Evolutionary conservation across 2,888 invertebrate genomes (phyloP).

Genomic region (Chamaedrilus cognettii): DNA sequence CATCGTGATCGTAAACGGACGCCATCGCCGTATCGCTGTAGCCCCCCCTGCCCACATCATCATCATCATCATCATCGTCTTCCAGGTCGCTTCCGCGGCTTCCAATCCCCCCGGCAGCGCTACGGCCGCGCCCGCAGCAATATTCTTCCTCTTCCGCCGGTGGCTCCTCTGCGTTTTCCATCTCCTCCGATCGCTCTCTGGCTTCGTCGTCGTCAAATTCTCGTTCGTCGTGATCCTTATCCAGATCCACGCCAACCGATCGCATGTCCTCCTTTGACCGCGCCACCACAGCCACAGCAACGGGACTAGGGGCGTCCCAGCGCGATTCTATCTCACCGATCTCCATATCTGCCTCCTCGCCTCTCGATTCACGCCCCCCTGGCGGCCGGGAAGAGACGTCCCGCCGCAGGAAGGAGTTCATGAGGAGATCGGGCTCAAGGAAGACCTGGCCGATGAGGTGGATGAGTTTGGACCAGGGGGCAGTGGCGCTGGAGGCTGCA

Average conservation of each 20-base stretch:
- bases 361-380: too few relatives aligned
- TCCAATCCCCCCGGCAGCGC: not conserved
- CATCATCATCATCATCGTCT: too few relatives aligned
- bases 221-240: slow-evolving; percentile 88
- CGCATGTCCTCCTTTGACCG: slow-evolving; percentile 71
- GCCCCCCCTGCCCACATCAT: not conserved
- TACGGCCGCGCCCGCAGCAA: too few relatives aligned
- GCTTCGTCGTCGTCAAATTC: slow-evolving; percentile 47
- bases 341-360: slow-evolving; percentile 20
- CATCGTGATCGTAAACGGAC: not conserved
- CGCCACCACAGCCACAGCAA: slow-evolving; percentile 11
- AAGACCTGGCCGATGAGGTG: slow-evolving; percentile 79
- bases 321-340: slow-evolving; percentile 70
- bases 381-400: slow-evolving; percentile 42
- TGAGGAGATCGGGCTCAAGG: slow-evolving; percentile 69
- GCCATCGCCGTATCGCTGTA: not conserved
- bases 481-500: slow-evolving; percentile 62
- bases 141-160: not conserved
- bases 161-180: not conserved
- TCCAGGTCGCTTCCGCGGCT: not conserved
- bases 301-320: slow-evolving; percentile 71
- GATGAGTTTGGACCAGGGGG: slow-evolving; percentile 73
- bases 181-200: slow-evolving; percentile 6
- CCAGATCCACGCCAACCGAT: slow-evolving; percentile 75
- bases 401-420: slow-evolving; percentile 76